phyloP scores from a whole-genome alignment of 1,140 invertebrate genomes.

The Pseudomyrmex gracilis region DNA sequence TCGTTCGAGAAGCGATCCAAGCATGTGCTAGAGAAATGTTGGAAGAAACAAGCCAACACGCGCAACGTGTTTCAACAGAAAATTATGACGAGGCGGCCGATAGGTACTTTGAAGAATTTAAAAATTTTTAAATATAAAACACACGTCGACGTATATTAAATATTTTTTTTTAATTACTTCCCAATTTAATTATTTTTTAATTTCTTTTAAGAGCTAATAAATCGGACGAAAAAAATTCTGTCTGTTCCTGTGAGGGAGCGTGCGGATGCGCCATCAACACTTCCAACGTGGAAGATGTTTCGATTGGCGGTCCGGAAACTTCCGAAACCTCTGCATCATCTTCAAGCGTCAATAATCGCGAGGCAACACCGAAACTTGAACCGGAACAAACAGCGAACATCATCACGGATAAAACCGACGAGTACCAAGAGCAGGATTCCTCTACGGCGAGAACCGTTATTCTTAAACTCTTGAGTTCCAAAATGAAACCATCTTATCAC shows the following conservation, averaged over 20 bases:
- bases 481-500: background rate
- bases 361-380: background rate
- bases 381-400: background rate
- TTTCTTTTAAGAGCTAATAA: conserved; percentile 11
- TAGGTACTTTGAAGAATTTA: conserved; percentile 11
- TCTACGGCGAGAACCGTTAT: conserved; percentile 65
- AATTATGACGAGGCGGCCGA: conserved; percentile 39
- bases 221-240: conserved; percentile 1
- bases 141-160: background rate
- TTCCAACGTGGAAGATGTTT: background rate
- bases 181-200: background rate
- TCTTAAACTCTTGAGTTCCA: conserved; percentile 72
- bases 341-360: background rate
- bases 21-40: conserved; percentile 3
- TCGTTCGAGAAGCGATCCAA: background rate
- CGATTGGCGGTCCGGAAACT: background rate
- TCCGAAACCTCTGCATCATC: background rate
- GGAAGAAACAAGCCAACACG: conserved; percentile 38
- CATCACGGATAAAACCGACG: background rate
- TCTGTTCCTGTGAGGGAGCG: conserved; percentile 80
- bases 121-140: background rate
- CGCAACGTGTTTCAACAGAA: conserved; percentile 11
- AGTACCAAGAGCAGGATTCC: conserved; percentile 36
- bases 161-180: background rate
- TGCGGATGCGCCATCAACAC: conserved; percentile 77